Conservation (phyloP, 1,140 invertebrate species). For the Choristoneura fumiferana region DNA sequence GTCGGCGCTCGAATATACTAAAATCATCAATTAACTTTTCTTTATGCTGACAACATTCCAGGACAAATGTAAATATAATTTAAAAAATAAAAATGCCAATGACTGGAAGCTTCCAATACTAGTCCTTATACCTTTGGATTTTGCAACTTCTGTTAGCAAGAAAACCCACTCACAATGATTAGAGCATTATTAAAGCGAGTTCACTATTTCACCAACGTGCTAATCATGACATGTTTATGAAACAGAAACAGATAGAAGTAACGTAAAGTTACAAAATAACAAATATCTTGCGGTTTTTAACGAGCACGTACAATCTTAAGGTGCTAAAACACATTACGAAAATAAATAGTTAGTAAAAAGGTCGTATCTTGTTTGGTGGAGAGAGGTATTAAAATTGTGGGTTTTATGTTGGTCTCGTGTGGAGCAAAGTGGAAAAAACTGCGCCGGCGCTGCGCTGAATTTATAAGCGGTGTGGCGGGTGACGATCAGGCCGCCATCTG, state of each 20-base stretch:
- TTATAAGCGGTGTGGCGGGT: constrained; percentile 45
- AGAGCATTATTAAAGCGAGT: too few species aligned
- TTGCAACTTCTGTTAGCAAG: too few species aligned
- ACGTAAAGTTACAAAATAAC: constrained; percentile 13
- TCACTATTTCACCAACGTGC: constrained; percentile 6
- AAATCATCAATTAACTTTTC: constrained; percentile 9
- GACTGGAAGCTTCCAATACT: too few species aligned
- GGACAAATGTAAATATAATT: too few species aligned
- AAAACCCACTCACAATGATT: too few species aligned
- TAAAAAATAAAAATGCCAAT: too few species aligned
- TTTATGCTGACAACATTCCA: not conserved
- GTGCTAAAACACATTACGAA: not conserved
- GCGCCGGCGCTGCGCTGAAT: constrained; percentile 40
- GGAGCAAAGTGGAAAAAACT: constrained; percentile 40
- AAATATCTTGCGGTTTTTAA: constrained; percentile 6
- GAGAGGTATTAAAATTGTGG: not conserved
- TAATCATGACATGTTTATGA: constrained; percentile 11
- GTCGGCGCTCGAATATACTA: not conserved
- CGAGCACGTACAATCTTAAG: not conserved
- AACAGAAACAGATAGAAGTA: constrained; percentile 5
- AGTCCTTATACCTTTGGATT: too few species aligned
- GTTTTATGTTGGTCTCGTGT: constrained; percentile 26
- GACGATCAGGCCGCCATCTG: constrained; percentile 45
- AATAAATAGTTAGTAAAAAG: not conserved
- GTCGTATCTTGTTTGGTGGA: not conserved